Conservation (phyloP, 2,888 invertebrate genomes). For the Exocentrus adspersus region DNA sequence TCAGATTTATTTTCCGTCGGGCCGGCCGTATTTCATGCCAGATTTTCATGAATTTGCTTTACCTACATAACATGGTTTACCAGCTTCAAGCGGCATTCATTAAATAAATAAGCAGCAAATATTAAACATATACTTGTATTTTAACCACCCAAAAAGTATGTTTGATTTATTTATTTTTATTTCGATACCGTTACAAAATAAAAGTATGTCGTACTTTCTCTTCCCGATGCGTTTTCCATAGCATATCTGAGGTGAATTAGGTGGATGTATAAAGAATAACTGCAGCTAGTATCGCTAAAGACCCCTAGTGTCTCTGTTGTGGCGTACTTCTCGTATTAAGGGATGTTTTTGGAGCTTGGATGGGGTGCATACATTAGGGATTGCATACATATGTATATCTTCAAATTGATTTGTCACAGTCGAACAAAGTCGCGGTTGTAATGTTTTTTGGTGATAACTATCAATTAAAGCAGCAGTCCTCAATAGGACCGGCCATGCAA, state of each 20-base stretch:
- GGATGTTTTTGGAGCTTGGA: constrained; percentile 55
- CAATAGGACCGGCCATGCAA: constrained; percentile 37
- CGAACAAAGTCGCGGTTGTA: constrained; percentile 62
- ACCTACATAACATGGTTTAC: too few relatives aligned
- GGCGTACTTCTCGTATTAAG: constrained; percentile 55
- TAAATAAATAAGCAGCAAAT: too few relatives aligned
- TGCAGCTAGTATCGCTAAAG: constrained; percentile 30
- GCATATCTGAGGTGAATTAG: constrained; percentile 12
- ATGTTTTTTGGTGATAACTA: constrained; percentile 63
- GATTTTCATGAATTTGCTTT: not conserved
- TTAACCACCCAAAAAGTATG: too few relatives aligned
- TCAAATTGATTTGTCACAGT: constrained; percentile 66
- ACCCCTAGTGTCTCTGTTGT: constrained; percentile 48
- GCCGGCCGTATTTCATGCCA: not conserved
- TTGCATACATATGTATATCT: constrained; percentile 65
- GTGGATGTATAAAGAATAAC: constrained; percentile 19
- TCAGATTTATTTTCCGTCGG: constrained; percentile 13
- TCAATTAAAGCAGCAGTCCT: constrained; percentile 55
- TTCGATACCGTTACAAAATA: not conserved
- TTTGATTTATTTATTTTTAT: too few relatives aligned
- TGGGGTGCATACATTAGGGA: constrained; percentile 63
- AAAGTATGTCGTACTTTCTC: constrained; percentile 1
- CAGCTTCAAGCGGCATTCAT: too few relatives aligned
- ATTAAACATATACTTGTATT: too few relatives aligned
- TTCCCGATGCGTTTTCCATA: constrained; percentile 10